Conservation (phyloP, 2,888 invertebrate species). For the Sarcophaga caerulescens region DNA sequence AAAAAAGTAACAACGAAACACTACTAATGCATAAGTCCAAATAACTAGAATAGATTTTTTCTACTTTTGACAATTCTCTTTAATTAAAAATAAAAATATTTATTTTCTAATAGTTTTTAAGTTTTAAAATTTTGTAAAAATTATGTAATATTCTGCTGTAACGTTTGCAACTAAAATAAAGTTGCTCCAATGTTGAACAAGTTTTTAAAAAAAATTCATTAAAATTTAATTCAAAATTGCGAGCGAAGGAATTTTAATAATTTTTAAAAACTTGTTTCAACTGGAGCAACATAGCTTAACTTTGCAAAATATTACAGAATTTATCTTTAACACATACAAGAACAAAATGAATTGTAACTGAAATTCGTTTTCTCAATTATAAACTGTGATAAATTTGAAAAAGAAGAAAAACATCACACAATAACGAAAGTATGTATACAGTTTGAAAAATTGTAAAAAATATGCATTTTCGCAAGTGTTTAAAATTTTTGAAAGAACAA, state of each 20-base stretch:
- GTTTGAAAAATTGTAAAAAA: conserved; percentile 61
- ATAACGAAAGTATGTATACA: conserved; percentile 42
- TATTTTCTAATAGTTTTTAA: conserved; percentile 48
- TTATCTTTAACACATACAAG: conserved; percentile 32
- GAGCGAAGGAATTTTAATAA: conserved; percentile 63
- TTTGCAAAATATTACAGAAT: conserved; percentile 62
- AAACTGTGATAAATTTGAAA: conserved; percentile 75
- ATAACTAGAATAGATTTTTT: conserved; percentile 62
- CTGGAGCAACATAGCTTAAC: conserved; percentile 1
- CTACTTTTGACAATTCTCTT: conserved; percentile 58
- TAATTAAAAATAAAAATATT: conserved; percentile 53
- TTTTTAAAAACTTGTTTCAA: conserved; percentile 20
- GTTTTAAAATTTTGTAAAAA: conserved; percentile 59
- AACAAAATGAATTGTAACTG: conserved; percentile 23
- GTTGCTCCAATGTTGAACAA: conserved; percentile 27
- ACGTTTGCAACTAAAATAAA: conserved; percentile 8
- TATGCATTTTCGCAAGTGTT: conserved; percentile 56
- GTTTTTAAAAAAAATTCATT: conserved; percentile 28
- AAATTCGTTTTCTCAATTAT: conserved; percentile 70
- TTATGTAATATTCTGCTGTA: conserved; percentile 68
- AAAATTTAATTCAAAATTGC: conserved; percentile 37
- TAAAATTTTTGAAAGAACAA: neutral
- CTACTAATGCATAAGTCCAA: conserved; percentile 66
- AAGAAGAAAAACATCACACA: conserved; percentile 69
- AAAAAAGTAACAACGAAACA: conserved; percentile 35